These are phyloP conservation scores for Apamea crenata DNA, from an alignment of 2,888 invertebrate genomes.

Conservation along the genomic window DNA sequence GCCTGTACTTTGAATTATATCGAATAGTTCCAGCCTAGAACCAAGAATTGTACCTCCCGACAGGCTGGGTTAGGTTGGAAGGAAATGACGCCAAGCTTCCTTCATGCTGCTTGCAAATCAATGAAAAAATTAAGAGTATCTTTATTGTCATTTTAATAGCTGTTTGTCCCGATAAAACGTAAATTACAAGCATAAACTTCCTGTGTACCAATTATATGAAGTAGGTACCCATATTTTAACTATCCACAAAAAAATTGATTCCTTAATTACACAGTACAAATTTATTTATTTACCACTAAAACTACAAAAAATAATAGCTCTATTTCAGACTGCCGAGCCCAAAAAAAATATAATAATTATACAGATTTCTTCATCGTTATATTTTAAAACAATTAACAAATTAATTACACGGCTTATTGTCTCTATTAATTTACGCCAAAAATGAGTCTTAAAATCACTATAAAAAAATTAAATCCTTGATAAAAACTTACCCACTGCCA, in stretches of 20 bases:
- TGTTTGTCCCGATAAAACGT: neutral
- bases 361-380: neutral
- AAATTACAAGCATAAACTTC: neutral
- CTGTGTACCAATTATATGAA: neutral
- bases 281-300: neutral
- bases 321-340: neutral
- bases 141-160: neutral
- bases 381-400: neutral
- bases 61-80: neutral
- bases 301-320: neutral
- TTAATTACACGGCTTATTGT: neutral
- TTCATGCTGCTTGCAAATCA: neutral
- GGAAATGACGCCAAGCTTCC: neutral
- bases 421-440: neutral
- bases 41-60: neutral
- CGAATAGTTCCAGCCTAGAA: neutral
- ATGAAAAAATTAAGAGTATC: neutral
- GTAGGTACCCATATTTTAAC: neutral
- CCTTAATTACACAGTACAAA: neutral
- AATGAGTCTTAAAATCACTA: neutral
- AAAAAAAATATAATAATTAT: neutral
- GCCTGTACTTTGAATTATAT: neutral
- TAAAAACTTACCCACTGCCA: conserved; percentile 78
- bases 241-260: neutral
- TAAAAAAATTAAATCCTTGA: neutral